phyloP scores from a whole-genome alignment of 92 coral and sea anemone species.

The Palythoa grandiflora region DNA sequence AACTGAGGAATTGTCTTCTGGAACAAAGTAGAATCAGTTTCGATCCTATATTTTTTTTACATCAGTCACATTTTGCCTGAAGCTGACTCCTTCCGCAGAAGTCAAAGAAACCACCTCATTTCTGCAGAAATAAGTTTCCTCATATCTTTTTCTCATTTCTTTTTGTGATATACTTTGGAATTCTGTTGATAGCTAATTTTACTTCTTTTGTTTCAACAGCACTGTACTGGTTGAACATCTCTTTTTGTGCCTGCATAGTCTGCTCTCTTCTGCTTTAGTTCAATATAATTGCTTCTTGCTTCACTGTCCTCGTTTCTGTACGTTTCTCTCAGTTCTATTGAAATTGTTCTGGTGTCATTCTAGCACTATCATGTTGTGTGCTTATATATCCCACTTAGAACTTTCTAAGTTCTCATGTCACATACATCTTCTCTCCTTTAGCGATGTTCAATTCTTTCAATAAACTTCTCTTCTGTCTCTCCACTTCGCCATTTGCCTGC shows the following conservation, averaged over 20 bases:
- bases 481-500: not conserved
- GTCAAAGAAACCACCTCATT: not conserved
- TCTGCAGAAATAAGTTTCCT: too few relatives aligned
- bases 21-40: not conserved
- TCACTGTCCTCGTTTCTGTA: slow-evolving; percentile 21
- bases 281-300: slow-evolving; percentile 41
- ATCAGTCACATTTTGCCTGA: not conserved
- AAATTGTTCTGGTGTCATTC: not conserved
- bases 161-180: not conserved
- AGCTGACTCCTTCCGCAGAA: not conserved
- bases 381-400: not conserved
- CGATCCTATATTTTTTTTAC: not conserved
- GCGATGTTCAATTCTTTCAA: not conserved
- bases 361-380: not conserved
- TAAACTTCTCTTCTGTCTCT: not conserved
- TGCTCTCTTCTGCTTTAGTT: slow-evolving; percentile 37
- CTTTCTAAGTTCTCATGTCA: not conserved
- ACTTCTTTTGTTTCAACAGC: slow-evolving; percentile 47
- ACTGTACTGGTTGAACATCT: slow-evolving; percentile 25
- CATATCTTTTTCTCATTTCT: not conserved
- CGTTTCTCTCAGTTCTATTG: slow-evolving; percentile 8
- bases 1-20: too few relatives aligned
- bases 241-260: slow-evolving; percentile 46
- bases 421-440: not conserved
- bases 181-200: slow-evolving; percentile 42